Evolutionary conservation across 2,113 vertebrate species (phyloP).

Genomic region (Xiphophorus couchianus): DNA sequence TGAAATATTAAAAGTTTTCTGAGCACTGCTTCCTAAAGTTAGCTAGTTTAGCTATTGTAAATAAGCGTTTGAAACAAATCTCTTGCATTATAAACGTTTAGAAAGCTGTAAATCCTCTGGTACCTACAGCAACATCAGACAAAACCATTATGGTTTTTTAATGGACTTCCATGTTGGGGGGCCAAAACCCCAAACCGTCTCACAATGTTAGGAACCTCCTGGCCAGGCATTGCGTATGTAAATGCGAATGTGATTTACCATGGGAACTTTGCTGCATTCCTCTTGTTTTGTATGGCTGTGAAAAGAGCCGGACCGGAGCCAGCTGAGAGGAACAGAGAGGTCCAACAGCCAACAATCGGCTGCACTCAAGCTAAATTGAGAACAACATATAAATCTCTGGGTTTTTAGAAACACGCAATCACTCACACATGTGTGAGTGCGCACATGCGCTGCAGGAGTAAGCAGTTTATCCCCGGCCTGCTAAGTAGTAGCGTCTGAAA

Average conservation of each 20-base stretch:
- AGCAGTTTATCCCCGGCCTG: neutral
- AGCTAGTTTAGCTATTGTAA: neutral
- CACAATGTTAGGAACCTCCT: conserved; percentile 28
- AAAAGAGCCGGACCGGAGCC: conserved; percentile 63
- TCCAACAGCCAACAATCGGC: conserved; percentile 56
- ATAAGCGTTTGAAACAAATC: neutral
- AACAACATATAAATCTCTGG: conserved; percentile 65
- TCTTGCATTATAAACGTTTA: neutral
- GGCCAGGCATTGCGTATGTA: conserved; percentile 56
- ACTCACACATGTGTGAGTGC: conserved; percentile 31
- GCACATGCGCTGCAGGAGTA: conserved; percentile 25
- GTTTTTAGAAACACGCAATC: conserved; percentile 45
- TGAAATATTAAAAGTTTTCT: no score
- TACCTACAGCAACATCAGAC: conserved; percentile 8
- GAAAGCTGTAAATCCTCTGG: conserved; percentile 21
- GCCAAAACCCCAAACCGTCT: conserved; percentile 24
- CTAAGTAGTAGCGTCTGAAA: conserved; percentile 14
- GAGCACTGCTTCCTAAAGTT: no score
- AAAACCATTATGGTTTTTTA: conserved; percentile 43
- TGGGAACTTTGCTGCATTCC: conserved; percentile 71
- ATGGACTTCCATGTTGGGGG: conserved; percentile 38
- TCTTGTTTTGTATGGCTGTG: conserved; percentile 60
- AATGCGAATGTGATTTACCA: conserved; percentile 74
- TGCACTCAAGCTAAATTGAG: conserved; percentile 60
- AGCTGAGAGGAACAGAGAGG: conserved; percentile 60